Evolutionary conservation across 2,888 invertebrate genomes (phyloP).

Genomic region (Mechanitis messenoides): DNA sequence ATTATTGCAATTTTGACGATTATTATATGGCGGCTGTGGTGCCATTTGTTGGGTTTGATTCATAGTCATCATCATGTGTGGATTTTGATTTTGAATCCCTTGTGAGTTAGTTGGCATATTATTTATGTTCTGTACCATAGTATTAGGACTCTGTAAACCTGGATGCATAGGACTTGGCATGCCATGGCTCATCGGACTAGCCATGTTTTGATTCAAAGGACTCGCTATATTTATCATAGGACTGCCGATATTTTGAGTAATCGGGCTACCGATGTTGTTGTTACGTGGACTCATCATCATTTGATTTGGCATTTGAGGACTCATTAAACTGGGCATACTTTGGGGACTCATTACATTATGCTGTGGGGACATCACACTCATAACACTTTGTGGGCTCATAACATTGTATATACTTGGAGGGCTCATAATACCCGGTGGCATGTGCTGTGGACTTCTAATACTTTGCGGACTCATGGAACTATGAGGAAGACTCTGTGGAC

Average conservation of each 20-base stretch:
- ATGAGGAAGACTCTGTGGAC: constrained; percentile 67
- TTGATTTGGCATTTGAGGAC: constrained; percentile 68
- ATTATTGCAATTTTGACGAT: constrained; percentile 50
- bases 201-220: constrained; percentile 67
- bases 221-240: constrained; percentile 62
- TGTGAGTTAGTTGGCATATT: constrained; percentile 61
- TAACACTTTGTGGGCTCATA: constrained; percentile 70
- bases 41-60: constrained; percentile 39
- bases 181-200: constrained; percentile 66
- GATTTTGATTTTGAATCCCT: constrained; percentile 38
- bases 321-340: constrained; percentile 67
- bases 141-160: constrained; percentile 51
- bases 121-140: constrained; percentile 65
- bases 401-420: constrained; percentile 65
- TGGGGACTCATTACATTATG: constrained; percentile 71
- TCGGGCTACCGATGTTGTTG: constrained; percentile 52
- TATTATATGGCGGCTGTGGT: constrained; percentile 46
- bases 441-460: constrained; percentile 62
- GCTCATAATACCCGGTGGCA: constrained; percentile 63
- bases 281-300: constrained; percentile 69
- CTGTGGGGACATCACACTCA: constrained; percentile 72
- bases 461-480: constrained; percentile 70
- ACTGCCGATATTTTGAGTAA: constrained; percentile 54
- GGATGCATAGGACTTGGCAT: constrained; percentile 65
- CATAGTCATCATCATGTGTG: constrained; percentile 54